These are phyloP conservation scores for Oryctes rhinoceros DNA, from an alignment of 1,140 invertebrate genomes.

Conservation along the genomic window DNA sequence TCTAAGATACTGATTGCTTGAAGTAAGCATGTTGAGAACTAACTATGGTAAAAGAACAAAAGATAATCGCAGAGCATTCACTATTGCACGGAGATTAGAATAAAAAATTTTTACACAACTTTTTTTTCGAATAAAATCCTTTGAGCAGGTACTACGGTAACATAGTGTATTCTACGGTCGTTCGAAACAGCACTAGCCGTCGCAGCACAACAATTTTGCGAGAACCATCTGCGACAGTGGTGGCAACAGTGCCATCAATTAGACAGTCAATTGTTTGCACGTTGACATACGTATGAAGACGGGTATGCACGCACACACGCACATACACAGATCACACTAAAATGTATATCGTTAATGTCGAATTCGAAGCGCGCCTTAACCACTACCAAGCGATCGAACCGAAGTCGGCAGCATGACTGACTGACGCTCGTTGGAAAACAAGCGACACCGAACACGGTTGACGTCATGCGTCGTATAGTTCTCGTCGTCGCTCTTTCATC, in stretches of 20 bases:
- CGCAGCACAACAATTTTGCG: background rate
- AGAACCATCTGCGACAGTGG: background rate
- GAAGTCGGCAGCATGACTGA: conserved; percentile 51
- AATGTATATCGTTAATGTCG: background rate
- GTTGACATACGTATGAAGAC: background rate
- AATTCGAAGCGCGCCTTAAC: background rate
- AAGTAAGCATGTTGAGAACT: conserved; percentile 76
- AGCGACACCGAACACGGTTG: conserved; percentile 50
- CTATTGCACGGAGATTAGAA: too few relatives aligned
- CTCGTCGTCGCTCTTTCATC: conserved; percentile 48
- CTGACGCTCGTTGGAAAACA: conserved; percentile 33
- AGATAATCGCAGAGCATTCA: background rate
- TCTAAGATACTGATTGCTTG: conserved; percentile 84
- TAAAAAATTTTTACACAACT: background rate
- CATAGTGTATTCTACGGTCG: background rate
- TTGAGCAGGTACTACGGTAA: background rate
- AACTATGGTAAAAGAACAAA: background rate
- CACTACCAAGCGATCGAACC: background rate
- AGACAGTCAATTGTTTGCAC: background rate
- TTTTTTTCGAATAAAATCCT: background rate
- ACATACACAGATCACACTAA: background rate
- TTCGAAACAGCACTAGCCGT: background rate
- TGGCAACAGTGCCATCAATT: background rate
- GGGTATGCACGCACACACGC: background rate
- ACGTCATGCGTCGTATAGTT: conserved; percentile 54